Evolutionary conservation across 1,140 invertebrate genomes (phyloP), one percentile per base, ranked within the genome.

Genomic region (Ctenoplectra terminalis): DNA sequence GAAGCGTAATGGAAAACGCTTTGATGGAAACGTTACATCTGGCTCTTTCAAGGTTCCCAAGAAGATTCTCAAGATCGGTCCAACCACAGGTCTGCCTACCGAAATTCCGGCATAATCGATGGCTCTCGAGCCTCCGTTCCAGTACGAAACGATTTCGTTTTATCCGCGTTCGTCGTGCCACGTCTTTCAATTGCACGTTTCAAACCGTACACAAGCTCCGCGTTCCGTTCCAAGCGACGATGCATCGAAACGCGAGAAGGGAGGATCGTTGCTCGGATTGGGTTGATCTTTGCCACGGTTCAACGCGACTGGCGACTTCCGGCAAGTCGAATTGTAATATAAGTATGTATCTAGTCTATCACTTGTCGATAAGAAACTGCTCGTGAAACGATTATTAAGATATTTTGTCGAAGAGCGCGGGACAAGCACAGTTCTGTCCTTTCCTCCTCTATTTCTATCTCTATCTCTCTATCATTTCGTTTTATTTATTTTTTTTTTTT

Each of bases 321-420:
- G 58, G 71, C 46, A 81, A 81, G 78, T 81, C 78, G 78, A 73
- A 66, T 56, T 75, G 78, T 81, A 81, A 81, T 81, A 81, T 74
- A 81, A 81, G 70, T 81, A 75, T 81, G 71, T 80, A 81, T 81
- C 78, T 81, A 81, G 78, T 81, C 78, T 81, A 31, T 75, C 78
- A 64, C 37, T 75, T 34, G 60, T 74, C 70, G 70, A 80, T 52
- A 64, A 64, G 69, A 60, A 77, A 78, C 66, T 60, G 69, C 67
- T 80, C 77, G 77, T 80, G 69, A 37, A 80, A 80, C 77, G 77
- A 72, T 80, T 75, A 34, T 43, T 48, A 37, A 46, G 54, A 80
- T 63, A 63, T 73, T 73, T 80, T 80, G n/a, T 50, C 37, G 69
- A 50, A 43, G 31, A 58, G 20, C 69, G 56, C 29, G 56, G 56